Evolutionary conservation across 2,113 vertebrate genomes (phyloP).

Genomic region (Manacus vitellinus): DNA sequence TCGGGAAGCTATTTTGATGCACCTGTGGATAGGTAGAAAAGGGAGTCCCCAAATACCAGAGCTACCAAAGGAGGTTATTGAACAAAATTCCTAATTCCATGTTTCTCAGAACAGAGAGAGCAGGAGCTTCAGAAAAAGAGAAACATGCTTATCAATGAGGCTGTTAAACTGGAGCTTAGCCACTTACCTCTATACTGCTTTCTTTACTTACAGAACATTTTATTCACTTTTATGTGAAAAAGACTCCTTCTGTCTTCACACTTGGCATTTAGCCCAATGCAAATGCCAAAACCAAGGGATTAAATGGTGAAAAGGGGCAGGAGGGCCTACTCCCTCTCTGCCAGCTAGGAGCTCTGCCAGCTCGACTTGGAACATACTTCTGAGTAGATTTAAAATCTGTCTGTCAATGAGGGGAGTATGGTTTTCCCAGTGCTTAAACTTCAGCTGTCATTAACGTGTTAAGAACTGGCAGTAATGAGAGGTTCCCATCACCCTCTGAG

Average conservation of each 20-base stretch:
- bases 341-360: slow-evolving; percentile 43
- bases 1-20: neutral
- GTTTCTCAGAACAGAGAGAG: neutral
- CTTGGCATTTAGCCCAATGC: slow-evolving; percentile 12
- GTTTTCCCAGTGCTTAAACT: slow-evolving; percentile 22
- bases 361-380: neutral
- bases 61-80: neutral
- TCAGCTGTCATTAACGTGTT: neutral
- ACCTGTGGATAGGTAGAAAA: neutral
- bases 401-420: neutral
- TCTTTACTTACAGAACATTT: neutral
- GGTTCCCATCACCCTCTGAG: neutral
- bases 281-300: slow-evolving; percentile 47
- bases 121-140: neutral
- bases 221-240: slow-evolving; percentile 1
- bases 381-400: slow-evolving; percentile 6
- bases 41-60: neutral
- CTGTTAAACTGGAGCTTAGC: neutral
- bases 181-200: neutral
- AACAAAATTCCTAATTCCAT: neutral
- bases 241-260: slow-evolving; percentile 11
- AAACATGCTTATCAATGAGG: neutral
- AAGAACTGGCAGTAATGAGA: neutral
- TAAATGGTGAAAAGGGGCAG: slow-evolving; percentile 46
- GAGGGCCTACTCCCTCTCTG: slow-evolving; percentile 6